phyloP scores from a whole-genome alignment of 2,797 vertebrate species.

The Labroides dimidiatus region DNA sequence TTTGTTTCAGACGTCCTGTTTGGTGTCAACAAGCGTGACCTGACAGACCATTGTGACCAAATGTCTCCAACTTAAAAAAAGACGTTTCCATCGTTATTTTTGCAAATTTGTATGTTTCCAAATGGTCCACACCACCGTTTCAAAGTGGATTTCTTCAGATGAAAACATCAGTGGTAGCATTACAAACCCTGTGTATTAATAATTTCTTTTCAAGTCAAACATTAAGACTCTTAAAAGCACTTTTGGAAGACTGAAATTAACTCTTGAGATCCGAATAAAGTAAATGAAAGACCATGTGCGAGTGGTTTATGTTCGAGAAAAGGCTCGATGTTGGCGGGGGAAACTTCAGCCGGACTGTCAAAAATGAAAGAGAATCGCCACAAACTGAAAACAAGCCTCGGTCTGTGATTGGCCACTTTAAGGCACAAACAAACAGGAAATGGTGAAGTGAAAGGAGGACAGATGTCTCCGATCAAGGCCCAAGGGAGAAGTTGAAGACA shows the following conservation, averaged over 20 bases:
- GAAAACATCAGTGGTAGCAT: background rate
- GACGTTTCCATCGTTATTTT: background rate
- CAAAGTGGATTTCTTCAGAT: background rate
- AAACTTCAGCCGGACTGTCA: background rate
- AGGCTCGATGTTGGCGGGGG: background rate
- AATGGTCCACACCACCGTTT: background rate
- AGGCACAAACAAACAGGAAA: slow-evolving; percentile 72
- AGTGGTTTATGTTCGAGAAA: slow-evolving; percentile 3
- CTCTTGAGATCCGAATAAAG: slow-evolving; percentile 3
- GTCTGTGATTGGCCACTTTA: slow-evolving; percentile 38
- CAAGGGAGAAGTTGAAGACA: slow-evolving; percentile 53
- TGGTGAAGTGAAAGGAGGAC: slow-evolving; percentile 45
- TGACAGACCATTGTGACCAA: background rate
- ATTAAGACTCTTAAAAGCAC: background rate
- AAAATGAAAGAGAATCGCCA: slow-evolving; percentile 23
- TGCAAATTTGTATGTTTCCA: background rate
- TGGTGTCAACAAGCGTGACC: background rate
- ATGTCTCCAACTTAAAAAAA: background rate
- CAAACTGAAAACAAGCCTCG: slow-evolving; percentile 32
- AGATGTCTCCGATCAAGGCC: slow-evolving; percentile 73
- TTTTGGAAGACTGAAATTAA: slow-evolving; percentile 1
- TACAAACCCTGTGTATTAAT: background rate
- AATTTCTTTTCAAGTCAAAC: background rate
- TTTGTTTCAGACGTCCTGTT: background rate
- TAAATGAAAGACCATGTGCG: slow-evolving; percentile 13